Evolutionary conservation across 2,797 vertebrate species (phyloP).

Genomic region (Microctenopoma stevenorrisi): DNA sequence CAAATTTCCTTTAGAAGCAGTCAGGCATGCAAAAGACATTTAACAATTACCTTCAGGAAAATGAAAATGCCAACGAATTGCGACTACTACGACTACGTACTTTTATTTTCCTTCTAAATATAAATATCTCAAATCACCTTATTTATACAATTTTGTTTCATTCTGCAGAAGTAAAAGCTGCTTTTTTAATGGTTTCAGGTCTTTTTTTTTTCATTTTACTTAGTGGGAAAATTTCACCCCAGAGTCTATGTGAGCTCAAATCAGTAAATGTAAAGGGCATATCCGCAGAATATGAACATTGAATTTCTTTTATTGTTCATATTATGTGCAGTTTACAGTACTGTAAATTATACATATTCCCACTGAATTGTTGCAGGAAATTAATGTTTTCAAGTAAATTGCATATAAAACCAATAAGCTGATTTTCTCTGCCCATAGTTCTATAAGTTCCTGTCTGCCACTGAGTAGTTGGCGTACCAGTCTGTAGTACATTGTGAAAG

Average conservation of each 20-base stretch:
- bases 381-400: too few relatives aligned
- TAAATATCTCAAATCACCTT: not conserved
- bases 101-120: conserved; percentile 11
- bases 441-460: not conserved
- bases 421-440: not conserved
- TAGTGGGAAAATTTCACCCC: not conserved
- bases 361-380: not conserved
- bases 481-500: too few relatives aligned
- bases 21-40: conserved; percentile 38
- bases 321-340: not conserved
- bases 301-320: not conserved
- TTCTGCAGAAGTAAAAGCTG: conserved; percentile 2
- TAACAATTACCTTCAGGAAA: conserved; percentile 55
- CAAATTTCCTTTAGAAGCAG: conserved; percentile 11
- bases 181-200: conserved; percentile 11
- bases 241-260: not conserved
- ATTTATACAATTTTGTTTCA: not conserved
- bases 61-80: conserved; percentile 29
- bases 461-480: too few relatives aligned
- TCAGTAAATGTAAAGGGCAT: not conserved
- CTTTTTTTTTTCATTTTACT: not conserved
- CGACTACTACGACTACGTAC: conserved; percentile 17
- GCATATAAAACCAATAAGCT: too few relatives aligned
- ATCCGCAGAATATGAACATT: not conserved
- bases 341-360: not conserved